A percentile compares a stretch with the other conserved stretches of the same genome.
These are phyloP conservation scores for Apeira syringaria DNA, from an alignment of 2,888 invertebrate genomes.

Conservation along the genomic window DNA sequence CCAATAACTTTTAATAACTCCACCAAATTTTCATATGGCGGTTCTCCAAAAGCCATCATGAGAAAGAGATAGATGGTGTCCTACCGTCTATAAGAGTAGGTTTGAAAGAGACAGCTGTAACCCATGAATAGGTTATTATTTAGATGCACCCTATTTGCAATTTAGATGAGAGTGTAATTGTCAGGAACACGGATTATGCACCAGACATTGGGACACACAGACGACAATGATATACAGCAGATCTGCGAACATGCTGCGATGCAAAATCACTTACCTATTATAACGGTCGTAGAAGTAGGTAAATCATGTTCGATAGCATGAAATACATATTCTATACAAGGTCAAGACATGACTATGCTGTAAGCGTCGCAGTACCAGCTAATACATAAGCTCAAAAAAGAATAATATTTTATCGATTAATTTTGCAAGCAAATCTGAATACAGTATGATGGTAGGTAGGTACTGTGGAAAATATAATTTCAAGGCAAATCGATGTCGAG, in stretches of 20 bases:
- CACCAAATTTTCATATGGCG: constrained; percentile 25
- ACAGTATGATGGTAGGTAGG: too few relatives aligned
- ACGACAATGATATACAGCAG: background rate
- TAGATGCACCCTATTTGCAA: constrained; percentile 40
- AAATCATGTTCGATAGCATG: too few relatives aligned
- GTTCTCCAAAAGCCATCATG: constrained; percentile 15
- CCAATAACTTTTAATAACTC: constrained; percentile 6
- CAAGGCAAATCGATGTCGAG: too few relatives aligned
- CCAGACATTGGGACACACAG: constrained; percentile 13
- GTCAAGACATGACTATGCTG: too few relatives aligned
- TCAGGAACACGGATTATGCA: constrained; percentile 34
- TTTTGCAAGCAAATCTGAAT: too few relatives aligned
- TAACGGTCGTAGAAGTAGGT: too few relatives aligned
- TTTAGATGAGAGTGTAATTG: constrained; percentile 47
- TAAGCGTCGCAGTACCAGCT: too few relatives aligned
- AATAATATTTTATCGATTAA: too few relatives aligned
- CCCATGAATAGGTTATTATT: constrained; percentile 42
- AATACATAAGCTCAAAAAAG: too few relatives aligned
- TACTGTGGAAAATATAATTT: too few relatives aligned
- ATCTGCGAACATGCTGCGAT: background rate
- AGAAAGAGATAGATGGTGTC: constrained; percentile 10
- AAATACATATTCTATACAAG: too few relatives aligned
- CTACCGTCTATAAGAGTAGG: constrained; percentile 10
- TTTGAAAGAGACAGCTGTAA: constrained; percentile 12
- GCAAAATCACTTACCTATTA: too few relatives aligned